Evolutionary conservation across 2,888 invertebrate genomes (phyloP).

Genomic region (Temnothorax ravouxi): DNA sequence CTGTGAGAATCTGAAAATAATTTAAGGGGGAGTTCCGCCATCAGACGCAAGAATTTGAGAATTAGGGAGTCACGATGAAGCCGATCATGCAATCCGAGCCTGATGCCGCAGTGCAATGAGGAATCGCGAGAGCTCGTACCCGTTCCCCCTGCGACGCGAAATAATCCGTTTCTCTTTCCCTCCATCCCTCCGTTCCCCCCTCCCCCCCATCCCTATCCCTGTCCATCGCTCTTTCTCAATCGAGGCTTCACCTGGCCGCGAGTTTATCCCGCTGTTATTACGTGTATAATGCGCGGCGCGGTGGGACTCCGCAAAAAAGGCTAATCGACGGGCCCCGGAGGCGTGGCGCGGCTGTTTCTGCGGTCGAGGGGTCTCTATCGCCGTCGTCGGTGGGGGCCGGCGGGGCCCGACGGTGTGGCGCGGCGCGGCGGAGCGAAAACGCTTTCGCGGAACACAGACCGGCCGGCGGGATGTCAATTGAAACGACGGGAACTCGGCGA

Average conservation of each 20-base stretch:
- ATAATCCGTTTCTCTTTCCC: constrained; percentile 42
- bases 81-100: constrained; percentile 19
- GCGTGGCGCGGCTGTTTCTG: constrained; percentile 14
- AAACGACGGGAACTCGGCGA: constrained; percentile 56
- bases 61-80: background rate
- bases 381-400: constrained; percentile 4
- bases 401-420: constrained; percentile 19
- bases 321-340: constrained; percentile 63
- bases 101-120: background rate
- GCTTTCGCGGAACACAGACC: constrained; percentile 53
- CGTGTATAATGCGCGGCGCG: constrained; percentile 66
- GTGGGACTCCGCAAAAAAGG: constrained; percentile 69
- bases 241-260: constrained; percentile 50
- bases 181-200: background rate
- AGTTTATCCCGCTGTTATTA: constrained; percentile 77
- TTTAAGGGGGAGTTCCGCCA: background rate
- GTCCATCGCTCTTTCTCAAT: constrained; percentile 8
- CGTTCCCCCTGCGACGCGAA: constrained; percentile 25
- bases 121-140: constrained; percentile 30
- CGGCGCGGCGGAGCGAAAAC: constrained; percentile 43
- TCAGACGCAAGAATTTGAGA: background rate
- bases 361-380: background rate
- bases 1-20: background rate
- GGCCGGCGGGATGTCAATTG: constrained; percentile 51
- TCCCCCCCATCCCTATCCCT: too few relatives aligned